phyloP scores from a whole-genome alignment of 2,888 invertebrate genomes.

The Habrosyne pyritoides region DNA sequence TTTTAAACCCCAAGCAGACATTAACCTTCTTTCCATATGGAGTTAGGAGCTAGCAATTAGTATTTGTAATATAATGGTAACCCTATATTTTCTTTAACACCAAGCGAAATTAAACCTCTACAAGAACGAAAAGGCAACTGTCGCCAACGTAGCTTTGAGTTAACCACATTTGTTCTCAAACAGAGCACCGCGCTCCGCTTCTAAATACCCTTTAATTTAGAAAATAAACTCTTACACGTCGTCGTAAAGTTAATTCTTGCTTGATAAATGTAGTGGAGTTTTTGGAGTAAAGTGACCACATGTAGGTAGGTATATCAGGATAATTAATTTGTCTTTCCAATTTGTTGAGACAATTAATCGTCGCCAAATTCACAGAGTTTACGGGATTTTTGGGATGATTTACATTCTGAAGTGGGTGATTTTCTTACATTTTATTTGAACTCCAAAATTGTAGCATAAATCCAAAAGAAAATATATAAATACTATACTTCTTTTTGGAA shows the following conservation, averaged over 20 bases:
- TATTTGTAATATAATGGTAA: background rate
- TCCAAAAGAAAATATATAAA: too few species aligned
- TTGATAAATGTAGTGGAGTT: background rate
- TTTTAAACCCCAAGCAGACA: too few species aligned
- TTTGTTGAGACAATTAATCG: background rate
- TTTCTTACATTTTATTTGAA: too few species aligned
- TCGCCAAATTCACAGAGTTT: background rate
- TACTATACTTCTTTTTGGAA: too few species aligned
- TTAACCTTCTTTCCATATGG: too few species aligned
- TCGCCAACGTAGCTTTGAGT: background rate
- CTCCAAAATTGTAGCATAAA: too few species aligned
- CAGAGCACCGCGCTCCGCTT: background rate
- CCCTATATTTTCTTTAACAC: background rate
- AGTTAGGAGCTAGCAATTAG: too few species aligned
- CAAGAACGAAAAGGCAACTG: conserved; percentile 6
- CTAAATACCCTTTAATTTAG: background rate
- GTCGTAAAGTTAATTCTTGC: background rate
- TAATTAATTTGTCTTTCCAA: conserved; percentile 1
- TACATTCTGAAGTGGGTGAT: too few species aligned
- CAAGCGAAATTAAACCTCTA: conserved; percentile 5
- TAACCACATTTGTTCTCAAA: conserved; percentile 8
- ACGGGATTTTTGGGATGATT: too few species aligned
- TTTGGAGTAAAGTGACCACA: background rate
- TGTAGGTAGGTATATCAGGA: background rate
- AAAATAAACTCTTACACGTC: background rate